Evolutionary conservation across 1,140 invertebrate species (phyloP).

Genomic region (Caenorhabditis tropicalis): DNA sequence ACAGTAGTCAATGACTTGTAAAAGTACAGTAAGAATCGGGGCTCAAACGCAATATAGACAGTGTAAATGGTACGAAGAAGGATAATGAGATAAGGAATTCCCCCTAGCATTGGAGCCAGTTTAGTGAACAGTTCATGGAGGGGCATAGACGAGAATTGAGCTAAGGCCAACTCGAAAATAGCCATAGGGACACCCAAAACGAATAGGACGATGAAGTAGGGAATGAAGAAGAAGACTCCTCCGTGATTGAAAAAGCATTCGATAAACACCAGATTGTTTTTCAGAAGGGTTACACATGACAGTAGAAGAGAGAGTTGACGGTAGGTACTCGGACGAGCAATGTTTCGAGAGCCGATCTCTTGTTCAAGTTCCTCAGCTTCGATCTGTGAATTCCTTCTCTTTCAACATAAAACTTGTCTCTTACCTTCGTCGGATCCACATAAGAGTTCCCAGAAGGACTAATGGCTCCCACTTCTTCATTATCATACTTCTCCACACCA

Average conservation of each 20-base stretch:
- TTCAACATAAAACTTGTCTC: neutral
- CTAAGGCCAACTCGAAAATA: slow-evolving; percentile 2
- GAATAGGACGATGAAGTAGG: slow-evolving; percentile 8
- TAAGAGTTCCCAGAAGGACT: neutral
- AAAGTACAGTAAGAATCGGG: slow-evolving; percentile 5
- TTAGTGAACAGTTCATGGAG: neutral
- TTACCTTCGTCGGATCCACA: slow-evolving; percentile 1
- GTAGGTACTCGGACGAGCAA: neutral
- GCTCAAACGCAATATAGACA: slow-evolving; percentile 7
- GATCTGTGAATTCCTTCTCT: neutral
- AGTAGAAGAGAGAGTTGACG: slow-evolving; percentile 13
- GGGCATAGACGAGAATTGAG: slow-evolving; percentile 5
- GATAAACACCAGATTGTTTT: slow-evolving; percentile 24
- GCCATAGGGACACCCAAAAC: slow-evolving; percentile 14
- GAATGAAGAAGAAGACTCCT: neutral
- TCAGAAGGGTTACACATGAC: slow-evolving; percentile 8
- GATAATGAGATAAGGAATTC: neutral
- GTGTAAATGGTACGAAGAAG: neutral
- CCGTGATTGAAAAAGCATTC: slow-evolving; percentile 35
- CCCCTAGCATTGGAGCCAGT: slow-evolving; percentile 15
- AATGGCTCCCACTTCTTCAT: neutral
- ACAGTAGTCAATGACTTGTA: neutral
- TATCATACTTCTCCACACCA: neutral
- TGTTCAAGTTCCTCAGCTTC: slow-evolving; percentile 21
- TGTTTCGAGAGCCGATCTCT: slow-evolving; percentile 1